phyloP scores from a whole-genome alignment of 2,888 invertebrate species.

The Onthophagus sagittarius region DNA sequence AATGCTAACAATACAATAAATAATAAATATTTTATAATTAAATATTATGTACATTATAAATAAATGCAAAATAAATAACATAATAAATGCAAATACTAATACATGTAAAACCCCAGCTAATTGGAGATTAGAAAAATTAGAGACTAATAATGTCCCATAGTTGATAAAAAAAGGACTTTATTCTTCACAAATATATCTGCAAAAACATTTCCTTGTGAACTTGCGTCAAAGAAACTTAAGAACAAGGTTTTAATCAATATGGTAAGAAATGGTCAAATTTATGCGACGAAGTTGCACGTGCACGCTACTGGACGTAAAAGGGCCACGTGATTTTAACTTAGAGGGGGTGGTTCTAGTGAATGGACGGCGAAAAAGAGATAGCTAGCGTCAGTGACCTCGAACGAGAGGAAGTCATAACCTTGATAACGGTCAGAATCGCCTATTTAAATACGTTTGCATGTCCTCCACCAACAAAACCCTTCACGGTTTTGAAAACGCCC shows the following conservation, averaged over 20 bases:
- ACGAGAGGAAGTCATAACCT: slow-evolving; percentile 22
- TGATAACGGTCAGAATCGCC: slow-evolving; percentile 16
- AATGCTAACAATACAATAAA: too few relatives aligned
- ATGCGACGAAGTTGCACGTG: slow-evolving; percentile 12
- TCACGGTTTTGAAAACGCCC: background rate
- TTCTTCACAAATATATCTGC: too few relatives aligned
- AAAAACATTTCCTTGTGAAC: too few relatives aligned
- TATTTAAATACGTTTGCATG: background rate
- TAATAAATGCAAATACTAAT: too few relatives aligned
- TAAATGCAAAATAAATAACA: too few relatives aligned
- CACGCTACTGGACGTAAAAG: slow-evolving; percentile 11
- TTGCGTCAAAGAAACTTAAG: background rate
- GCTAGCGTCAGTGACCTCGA: slow-evolving; percentile 23
- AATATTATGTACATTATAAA: too few relatives aligned
- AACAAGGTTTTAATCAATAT: background rate
- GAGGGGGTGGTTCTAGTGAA: slow-evolving; percentile 11
- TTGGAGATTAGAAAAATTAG: too few relatives aligned
- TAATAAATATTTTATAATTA: too few relatives aligned
- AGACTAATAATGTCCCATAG: too few relatives aligned
- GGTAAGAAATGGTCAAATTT: background rate
- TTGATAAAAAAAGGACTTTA: too few relatives aligned
- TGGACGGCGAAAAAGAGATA: slow-evolving; percentile 10
- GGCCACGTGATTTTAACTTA: slow-evolving; percentile 15
- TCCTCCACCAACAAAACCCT: background rate
- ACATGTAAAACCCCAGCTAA: too few relatives aligned